Evolutionary conservation across 2,888 invertebrate genomes (phyloP).

Genomic region (Proisotoma minuta): DNA sequence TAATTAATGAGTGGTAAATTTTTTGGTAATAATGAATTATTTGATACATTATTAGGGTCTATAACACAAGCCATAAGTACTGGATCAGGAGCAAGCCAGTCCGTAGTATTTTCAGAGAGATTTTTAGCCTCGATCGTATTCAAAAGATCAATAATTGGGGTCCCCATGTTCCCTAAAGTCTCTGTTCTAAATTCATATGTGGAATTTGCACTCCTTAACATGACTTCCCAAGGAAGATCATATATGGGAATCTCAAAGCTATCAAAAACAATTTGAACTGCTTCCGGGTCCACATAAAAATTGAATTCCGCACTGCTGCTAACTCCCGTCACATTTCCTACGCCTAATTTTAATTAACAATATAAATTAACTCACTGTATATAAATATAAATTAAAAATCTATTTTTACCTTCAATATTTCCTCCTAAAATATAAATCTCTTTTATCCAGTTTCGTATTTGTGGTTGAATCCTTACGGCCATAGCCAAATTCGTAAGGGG

Average conservation of each 20-base stretch:
- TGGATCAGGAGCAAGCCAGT: constrained; percentile 40
- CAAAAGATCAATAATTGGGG: constrained; percentile 53
- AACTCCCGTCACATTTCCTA: constrained; percentile 59
- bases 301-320: constrained; percentile 65
- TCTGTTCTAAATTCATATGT: constrained; percentile 57
- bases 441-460: constrained; percentile 28
- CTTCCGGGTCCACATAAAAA: constrained; percentile 71
- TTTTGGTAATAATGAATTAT: not conserved
- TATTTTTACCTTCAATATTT: constrained; percentile 32
- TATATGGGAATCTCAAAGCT: constrained; percentile 56
- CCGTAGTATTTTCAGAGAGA: constrained; percentile 12
- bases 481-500: constrained; percentile 75
- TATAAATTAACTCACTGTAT: too few relatives aligned
- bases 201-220: constrained; percentile 48
- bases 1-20: not conserved
- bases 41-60: constrained; percentile 11
- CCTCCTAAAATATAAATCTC: constrained; percentile 40
- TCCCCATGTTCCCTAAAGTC: constrained; percentile 52
- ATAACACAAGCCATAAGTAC: constrained; percentile 36
- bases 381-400: not conserved
- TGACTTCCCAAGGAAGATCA: constrained; percentile 68
- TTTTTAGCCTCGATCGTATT: constrained; percentile 54
- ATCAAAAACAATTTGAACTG: constrained; percentile 65
- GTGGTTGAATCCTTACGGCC: constrained; percentile 63
- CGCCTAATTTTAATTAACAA: too few relatives aligned